A percentile compares a stretch with the other conserved stretches of the same genome.
Conservation (phyloP, 1,140 invertebrate species). For the Leptopilina clavipes region DNA sequence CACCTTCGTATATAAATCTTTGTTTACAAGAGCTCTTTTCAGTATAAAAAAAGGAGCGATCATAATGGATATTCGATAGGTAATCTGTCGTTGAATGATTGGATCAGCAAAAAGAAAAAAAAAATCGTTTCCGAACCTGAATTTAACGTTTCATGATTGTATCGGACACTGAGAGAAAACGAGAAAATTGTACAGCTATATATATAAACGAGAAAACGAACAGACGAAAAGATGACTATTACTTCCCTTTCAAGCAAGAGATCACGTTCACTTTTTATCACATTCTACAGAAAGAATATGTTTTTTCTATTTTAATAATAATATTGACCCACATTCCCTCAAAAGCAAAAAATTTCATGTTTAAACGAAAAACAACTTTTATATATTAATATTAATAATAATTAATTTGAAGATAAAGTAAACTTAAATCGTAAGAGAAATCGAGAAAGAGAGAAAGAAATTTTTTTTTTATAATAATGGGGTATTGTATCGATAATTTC, state of each 20-base stretch:
- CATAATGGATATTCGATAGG: conserved; percentile 45
- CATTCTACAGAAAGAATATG: neutral
- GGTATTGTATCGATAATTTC: too few relatives aligned
- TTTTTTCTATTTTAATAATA: neutral
- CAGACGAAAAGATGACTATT: neutral
- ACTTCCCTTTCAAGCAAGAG: neutral
- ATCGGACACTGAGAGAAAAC: neutral
- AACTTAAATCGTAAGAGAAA: too few relatives aligned
- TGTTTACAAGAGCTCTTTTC: conserved; percentile 54
- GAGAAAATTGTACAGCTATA: neutral
- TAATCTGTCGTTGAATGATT: conserved; percentile 34
- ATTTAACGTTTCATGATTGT: conserved; percentile 25
- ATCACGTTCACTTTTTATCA: conserved; percentile 15
- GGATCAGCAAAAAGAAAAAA: conserved; percentile 21
- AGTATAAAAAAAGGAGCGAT: conserved; percentile 44
- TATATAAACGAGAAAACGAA: neutral
- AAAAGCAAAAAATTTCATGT: too few relatives aligned
- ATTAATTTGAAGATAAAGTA: too few relatives aligned
- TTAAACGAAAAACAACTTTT: too few relatives aligned
- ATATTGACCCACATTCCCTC: neutral
- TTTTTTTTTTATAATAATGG: too few relatives aligned
- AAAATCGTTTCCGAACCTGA: conserved; percentile 11
- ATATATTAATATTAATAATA: too few relatives aligned
- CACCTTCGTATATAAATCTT: conserved; percentile 54
- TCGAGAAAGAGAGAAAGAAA: too few relatives aligned